A percentile compares a stretch with the other conserved stretches of the same genome.
Conservation (phyloP, 1,140 invertebrate genomes). For the Fopius arisanus region DNA sequence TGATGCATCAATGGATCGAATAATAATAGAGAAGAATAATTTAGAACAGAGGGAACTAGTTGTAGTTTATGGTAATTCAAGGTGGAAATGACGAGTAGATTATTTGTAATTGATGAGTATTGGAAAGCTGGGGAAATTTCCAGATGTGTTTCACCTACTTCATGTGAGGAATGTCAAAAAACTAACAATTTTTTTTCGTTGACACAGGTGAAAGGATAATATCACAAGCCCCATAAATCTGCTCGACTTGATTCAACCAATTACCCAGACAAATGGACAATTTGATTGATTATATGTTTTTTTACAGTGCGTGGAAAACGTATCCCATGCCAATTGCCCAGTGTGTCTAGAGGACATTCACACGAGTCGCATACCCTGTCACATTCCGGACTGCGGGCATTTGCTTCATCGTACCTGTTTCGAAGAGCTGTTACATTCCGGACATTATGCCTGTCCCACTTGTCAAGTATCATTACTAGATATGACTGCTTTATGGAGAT, state of each 20-base stretch:
- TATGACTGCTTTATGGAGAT: constrained; percentile 83
- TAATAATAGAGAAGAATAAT: too few relatives aligned
- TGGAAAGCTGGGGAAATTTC: background rate
- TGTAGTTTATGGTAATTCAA: background rate
- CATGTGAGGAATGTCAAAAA: background rate
- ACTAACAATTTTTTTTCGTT: background rate
- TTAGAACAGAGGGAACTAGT: too few relatives aligned
- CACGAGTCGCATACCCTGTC: constrained; percentile 84
- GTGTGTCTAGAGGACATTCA: constrained; percentile 90
- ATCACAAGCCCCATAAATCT: background rate
- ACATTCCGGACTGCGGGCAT: constrained; percentile 87
- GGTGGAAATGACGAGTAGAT: background rate
- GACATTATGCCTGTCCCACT: constrained; percentile 86
- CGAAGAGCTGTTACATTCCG: constrained; percentile 77
- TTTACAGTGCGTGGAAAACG: constrained; percentile 81
- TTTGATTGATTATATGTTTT: background rate
- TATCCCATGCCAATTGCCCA: constrained; percentile 84
- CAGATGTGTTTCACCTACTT: background rate
- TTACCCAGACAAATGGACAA: background rate
- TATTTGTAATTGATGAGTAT: background rate
- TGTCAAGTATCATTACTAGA: constrained; percentile 86
- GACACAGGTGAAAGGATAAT: background rate
- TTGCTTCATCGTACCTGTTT: constrained; percentile 83
- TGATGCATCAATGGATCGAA: too few relatives aligned
- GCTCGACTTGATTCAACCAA: background rate